Conservation (phyloP, 2,888 invertebrate genomes). For the Cephus sareptanus region DNA sequence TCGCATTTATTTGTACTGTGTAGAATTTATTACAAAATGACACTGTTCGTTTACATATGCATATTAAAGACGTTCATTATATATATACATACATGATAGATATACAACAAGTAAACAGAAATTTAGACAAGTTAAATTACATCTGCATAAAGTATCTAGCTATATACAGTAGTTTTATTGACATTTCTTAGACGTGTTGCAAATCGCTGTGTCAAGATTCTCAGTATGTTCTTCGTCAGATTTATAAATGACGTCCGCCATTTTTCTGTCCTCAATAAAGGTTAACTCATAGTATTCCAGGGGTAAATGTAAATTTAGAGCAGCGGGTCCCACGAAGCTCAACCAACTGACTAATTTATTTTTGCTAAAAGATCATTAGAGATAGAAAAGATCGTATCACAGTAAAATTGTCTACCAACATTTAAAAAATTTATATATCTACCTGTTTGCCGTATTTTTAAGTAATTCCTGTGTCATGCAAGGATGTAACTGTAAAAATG, state of each 20-base stretch:
- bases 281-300: constrained; percentile 53
- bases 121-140: too few species aligned
- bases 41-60: neutral
- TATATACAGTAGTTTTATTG: neutral
- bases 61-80: neutral
- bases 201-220: neutral
- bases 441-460: constrained; percentile 51
- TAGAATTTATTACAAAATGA: neutral
- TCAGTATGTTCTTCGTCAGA: neutral
- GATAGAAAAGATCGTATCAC: neutral
- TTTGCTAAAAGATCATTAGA: constrained; percentile 42
- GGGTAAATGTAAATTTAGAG: constrained; percentile 47
- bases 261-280: neutral
- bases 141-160: too few species aligned
- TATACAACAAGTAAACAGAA: too few species aligned
- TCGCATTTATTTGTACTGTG: neutral
- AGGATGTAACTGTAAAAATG: constrained; percentile 58
- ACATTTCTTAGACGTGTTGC: neutral
- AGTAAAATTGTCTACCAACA: neutral
- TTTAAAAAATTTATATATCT: constrained; percentile 2
- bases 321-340: constrained; percentile 52
- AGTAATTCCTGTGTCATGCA: constrained; percentile 56
- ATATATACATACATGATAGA: neutral
- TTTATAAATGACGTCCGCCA: neutral
- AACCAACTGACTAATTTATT: constrained; percentile 62